Percentiles rank a stretch among this genome's conserved stretches.
phyloP scores from a whole-genome alignment of 1,140 invertebrate species.

The Temnothorax nylanderi region DNA sequence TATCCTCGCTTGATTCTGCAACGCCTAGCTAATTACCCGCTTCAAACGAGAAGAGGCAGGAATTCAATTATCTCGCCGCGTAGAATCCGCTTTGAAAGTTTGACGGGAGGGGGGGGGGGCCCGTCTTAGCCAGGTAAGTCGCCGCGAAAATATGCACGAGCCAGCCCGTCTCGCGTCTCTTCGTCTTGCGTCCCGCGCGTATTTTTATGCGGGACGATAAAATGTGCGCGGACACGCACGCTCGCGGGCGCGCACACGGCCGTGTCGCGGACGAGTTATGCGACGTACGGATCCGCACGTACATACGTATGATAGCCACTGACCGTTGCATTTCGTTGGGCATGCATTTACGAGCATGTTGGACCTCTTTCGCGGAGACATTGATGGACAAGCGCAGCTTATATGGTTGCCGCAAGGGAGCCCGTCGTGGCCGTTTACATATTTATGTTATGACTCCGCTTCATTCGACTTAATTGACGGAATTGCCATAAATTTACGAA shows the following conservation, averaged over 20 bases:
- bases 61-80: constrained; percentile 53
- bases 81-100: constrained; percentile 48
- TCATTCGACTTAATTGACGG: constrained; percentile 84
- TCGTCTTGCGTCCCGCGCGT: constrained; percentile 14
- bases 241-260: background rate
- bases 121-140: constrained; percentile 20
- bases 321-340: constrained; percentile 79
- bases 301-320: constrained; percentile 74
- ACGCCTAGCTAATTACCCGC: constrained; percentile 58
- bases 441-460: constrained; percentile 85
- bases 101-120: constrained; percentile 29
- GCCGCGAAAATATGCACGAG: constrained; percentile 47
- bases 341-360: constrained; percentile 82
- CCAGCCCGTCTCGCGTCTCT: constrained; percentile 6
- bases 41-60: constrained; percentile 54
- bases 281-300: constrained; percentile 67
- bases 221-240: constrained; percentile 54
- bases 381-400: constrained; percentile 85
- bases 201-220: constrained; percentile 44
- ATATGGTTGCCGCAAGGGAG: constrained; percentile 79
- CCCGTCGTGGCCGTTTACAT: constrained; percentile 82
- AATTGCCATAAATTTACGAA: constrained; percentile 85
- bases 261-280: constrained; percentile 68
- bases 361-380: constrained; percentile 82
- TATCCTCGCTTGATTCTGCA: constrained; percentile 48